Conservation (phyloP, 2,113 vertebrate species). For the Pangasianodon gigas region DNA sequence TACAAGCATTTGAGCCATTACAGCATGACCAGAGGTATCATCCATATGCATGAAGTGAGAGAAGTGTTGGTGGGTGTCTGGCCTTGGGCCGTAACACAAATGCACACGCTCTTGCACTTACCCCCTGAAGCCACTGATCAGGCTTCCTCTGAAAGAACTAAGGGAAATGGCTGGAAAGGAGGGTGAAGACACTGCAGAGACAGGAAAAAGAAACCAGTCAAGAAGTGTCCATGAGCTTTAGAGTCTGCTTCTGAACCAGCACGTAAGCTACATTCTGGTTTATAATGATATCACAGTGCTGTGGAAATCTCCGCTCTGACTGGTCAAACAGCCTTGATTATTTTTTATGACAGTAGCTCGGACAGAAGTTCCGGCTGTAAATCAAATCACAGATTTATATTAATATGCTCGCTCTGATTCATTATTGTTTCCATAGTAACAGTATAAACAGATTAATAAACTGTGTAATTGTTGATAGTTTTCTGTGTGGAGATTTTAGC, state of each 20-base stretch:
- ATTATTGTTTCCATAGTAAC: background rate
- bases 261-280: background rate
- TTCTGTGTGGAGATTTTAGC: background rate
- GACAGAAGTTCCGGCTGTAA: background rate
- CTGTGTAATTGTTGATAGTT: background rate
- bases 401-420: background rate
- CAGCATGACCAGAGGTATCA: constrained; percentile 59
- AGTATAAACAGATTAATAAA: background rate
- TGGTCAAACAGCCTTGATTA: background rate
- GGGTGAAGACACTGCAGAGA: constrained; percentile 79
- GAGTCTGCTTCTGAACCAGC: background rate
- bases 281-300: background rate
- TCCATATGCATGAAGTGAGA: constrained; percentile 73
- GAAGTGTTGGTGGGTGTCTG: constrained; percentile 18
- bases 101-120: constrained; percentile 68
- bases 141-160: constrained; percentile 67
- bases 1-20: constrained; percentile 49
- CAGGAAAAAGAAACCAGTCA: constrained; percentile 15
- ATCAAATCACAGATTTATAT: background rate
- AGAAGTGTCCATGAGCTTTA: background rate
- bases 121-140: constrained; percentile 81
- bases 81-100: constrained; percentile 15
- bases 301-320: background rate
- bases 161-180: constrained; percentile 67
- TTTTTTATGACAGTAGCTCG: background rate